Base-by-base conservation (phyloP, 2,888 invertebrate genomes). In the Trisateles emortualis region DNA sequence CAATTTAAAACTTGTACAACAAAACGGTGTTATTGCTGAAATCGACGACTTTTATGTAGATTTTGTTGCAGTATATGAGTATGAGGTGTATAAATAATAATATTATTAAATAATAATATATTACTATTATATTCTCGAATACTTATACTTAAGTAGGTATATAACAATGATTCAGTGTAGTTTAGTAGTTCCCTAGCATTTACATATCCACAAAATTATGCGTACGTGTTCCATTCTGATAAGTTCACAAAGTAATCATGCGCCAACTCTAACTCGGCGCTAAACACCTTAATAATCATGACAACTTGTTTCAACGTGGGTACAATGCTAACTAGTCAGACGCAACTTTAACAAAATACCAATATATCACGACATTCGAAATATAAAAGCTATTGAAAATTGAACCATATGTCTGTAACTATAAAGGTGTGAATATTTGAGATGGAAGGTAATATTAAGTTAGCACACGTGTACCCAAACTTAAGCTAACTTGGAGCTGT, bases 281-380 rank as follows among this genome's bases (percentile, higher is more conserved):
- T 86, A 88, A 90, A 89, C 87, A 88, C 84, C 89, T 89, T 89
- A 80, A 87, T 89, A 90, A 91, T 90, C 86, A 88, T 84, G 84
- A 86, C 87, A 86, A 87, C 88, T 88, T 86, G 83, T 86, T 88
- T 83, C 85, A 83, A 85, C 87, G 84, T 87, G 87, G 80, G 85
- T 81, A 89, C 87, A 90, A 87, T 88, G 86, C 88, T 87, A 88
- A 91, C 89, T 88, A 89, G 87, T 84, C 84, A 81, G 78, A 81
- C 77, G 75, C 78, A 87, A 88, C 86, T 90, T 87, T 81, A 81
- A 83, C 81, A 71, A 47, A 59, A 66, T 17, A 41, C 68, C 45
- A 72, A 48, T 16, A 66, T 51, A 74, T 58, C 59, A 58, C 52
- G 26, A 64, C 72, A 55, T 72, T 30, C 60, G 63, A 61, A 16